Conservation (phyloP, 2,113 vertebrate genomes). For the Cololabis saira region DNA sequence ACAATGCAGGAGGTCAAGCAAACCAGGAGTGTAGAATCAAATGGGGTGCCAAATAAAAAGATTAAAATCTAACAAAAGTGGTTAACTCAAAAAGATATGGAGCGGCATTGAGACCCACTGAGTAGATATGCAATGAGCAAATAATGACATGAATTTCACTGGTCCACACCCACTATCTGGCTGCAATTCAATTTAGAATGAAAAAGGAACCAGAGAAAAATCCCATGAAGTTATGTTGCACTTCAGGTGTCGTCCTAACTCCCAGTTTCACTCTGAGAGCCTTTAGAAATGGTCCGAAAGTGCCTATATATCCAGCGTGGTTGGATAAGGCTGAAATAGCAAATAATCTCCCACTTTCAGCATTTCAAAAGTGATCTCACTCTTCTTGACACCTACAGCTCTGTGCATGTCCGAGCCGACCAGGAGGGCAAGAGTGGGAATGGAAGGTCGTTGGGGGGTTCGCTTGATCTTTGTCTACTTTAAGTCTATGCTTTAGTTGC, state of each 20-base stretch:
- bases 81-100: too few relatives aligned
- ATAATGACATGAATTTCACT: neutral
- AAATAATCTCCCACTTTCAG: conserved; percentile 44
- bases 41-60: too few relatives aligned
- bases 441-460: conserved; percentile 18
- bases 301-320: conserved; percentile 36
- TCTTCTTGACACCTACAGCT: conserved; percentile 21
- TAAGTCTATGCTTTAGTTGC: conserved; percentile 73
- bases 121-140: too few relatives aligned
- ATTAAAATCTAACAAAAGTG: too few relatives aligned
- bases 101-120: too few relatives aligned
- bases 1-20: too few relatives aligned
- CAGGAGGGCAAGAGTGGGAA: conserved; percentile 25
- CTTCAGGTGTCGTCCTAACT: neutral
- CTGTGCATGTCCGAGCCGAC: conserved; percentile 24
- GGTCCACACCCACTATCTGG: neutral
- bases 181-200: neutral
- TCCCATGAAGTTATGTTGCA: neutral
- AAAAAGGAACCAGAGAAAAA: neutral
- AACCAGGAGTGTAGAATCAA: too few relatives aligned
- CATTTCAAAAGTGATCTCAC: conserved; percentile 48
- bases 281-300: neutral
- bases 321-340: conserved; percentile 38
- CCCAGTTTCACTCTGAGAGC: neutral
- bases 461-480: conserved; percentile 42